A percentile compares a stretch with the other conserved stretches of the same genome.
Evolutionary conservation across 2,797 vertebrate species (phyloP).

Genomic region (Balearica regulorum): DNA sequence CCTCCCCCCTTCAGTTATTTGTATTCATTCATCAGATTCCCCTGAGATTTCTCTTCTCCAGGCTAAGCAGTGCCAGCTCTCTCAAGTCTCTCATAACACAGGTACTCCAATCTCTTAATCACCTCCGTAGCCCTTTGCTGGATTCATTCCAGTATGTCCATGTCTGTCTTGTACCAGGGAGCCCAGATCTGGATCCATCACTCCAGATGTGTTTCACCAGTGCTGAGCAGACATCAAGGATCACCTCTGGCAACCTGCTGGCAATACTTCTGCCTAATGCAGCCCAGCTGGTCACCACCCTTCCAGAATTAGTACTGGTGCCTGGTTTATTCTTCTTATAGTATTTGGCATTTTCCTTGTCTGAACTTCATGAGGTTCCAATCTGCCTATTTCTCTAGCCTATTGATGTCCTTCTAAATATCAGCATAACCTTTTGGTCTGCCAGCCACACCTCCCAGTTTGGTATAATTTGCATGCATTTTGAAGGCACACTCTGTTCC

Average conservation of each 20-base stretch:
- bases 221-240: background rate
- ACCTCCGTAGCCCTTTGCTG: background rate
- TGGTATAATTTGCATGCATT: background rate
- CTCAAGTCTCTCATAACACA: background rate
- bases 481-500: background rate
- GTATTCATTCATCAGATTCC: background rate
- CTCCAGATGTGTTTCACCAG: background rate
- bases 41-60: background rate
- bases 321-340: background rate
- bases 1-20: background rate
- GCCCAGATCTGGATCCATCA: background rate
- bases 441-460: background rate
- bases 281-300: background rate
- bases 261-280: background rate
- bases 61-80: background rate
- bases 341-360: background rate
- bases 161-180: background rate
- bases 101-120: background rate
- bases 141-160: background rate
- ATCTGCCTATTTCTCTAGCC: background rate
- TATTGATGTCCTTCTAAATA: background rate
- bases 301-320: background rate
- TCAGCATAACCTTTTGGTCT: background rate
- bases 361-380: background rate
- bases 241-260: background rate